Percentiles rank a stretch among this genome's conserved stretches.
Conservation (phyloP, 2,113 vertebrate genomes). For the Toxotes jaculatrix region DNA sequence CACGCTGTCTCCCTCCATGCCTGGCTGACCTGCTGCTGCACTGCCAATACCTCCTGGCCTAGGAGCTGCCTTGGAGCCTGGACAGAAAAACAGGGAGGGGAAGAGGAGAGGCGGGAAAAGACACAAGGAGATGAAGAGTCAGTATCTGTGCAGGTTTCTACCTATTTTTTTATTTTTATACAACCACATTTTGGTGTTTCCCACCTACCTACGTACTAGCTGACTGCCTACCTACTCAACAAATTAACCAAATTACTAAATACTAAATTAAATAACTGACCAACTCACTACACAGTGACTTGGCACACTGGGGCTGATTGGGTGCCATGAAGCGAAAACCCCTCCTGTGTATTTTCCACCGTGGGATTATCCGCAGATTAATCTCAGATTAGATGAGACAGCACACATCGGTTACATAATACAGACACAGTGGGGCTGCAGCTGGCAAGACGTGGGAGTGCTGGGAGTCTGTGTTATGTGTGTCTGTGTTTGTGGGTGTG, state of each 20-base stretch:
- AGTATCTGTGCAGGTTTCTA: slow-evolving; percentile 1
- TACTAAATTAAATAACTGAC: not conserved
- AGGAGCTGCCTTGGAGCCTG: slow-evolving; percentile 88
- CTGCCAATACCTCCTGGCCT: slow-evolving; percentile 85
- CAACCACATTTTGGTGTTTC: not conserved
- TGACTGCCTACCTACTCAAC: not conserved
- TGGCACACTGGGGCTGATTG: slow-evolving; percentile 17
- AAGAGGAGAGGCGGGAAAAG: not conserved
- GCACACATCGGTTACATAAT: slow-evolving; percentile 40
- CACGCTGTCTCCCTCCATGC: slow-evolving; percentile 90
- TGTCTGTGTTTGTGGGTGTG: slow-evolving; percentile 18
- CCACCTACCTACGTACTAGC: not conserved
- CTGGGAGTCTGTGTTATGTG: slow-evolving; percentile 22
- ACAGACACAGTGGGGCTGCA: slow-evolving; percentile 17
- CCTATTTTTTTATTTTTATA: not conserved
- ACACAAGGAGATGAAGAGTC: not conserved
- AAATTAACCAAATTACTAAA: not conserved
- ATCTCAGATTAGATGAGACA: slow-evolving; percentile 49
- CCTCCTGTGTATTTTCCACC: slow-evolving; percentile 40
- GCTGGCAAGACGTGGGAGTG: slow-evolving; percentile 7
- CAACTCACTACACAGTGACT: not conserved
- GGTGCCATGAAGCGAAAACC: slow-evolving; percentile 40
- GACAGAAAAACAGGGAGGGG: slow-evolving; percentile 8
- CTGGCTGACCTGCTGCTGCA: slow-evolving; percentile 85
- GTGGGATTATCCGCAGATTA: slow-evolving; percentile 61